Evolutionary conservation across 2,797 vertebrate genomes (phyloP).

Genomic region (Synanceia verrucosa): DNA sequence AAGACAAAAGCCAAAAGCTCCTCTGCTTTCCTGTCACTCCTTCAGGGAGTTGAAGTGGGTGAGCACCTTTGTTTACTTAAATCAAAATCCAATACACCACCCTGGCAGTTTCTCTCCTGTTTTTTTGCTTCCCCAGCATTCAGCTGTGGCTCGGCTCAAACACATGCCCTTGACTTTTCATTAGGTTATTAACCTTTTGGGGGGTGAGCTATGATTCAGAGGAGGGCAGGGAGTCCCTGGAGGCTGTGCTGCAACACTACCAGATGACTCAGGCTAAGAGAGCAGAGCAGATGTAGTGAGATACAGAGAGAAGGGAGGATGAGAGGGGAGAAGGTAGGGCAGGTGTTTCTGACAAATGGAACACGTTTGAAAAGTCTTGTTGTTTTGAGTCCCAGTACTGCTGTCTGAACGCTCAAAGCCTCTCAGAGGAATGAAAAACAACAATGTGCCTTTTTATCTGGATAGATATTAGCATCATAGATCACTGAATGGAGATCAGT

Average conservation of each 20-base stretch:
- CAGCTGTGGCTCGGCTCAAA: slow-evolving; percentile 64
- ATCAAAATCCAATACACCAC: slow-evolving; percentile 77
- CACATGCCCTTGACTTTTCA: slow-evolving; percentile 79
- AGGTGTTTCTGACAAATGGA: slow-evolving; percentile 61
- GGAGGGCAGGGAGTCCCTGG: slow-evolving; percentile 54
- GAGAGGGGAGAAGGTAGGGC: slow-evolving; percentile 39
- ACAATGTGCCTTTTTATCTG: slow-evolving; percentile 25
- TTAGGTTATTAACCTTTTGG: slow-evolving; percentile 82
- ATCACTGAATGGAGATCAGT: slow-evolving; percentile 34
- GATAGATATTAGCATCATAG: slow-evolving; percentile 36
- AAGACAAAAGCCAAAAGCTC: slow-evolving; percentile 38
- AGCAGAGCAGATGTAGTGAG: slow-evolving; percentile 24
- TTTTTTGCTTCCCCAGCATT: slow-evolving; percentile 59
- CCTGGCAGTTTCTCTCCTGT: slow-evolving; percentile 50
- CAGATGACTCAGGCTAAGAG: slow-evolving; percentile 54
- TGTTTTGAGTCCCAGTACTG: slow-evolving; percentile 36
- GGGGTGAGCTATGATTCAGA: slow-evolving; percentile 72
- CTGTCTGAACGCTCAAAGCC: slow-evolving; percentile 43
- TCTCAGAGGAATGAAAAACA: slow-evolving; percentile 42
- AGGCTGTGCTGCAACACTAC: slow-evolving; percentile 36
- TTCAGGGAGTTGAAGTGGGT: slow-evolving; percentile 36
- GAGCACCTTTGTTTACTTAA: slow-evolving; percentile 75
- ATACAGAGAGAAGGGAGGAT: slow-evolving; percentile 16
- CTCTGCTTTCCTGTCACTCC: slow-evolving; percentile 22
- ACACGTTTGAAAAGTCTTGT: slow-evolving; percentile 52